Conservation (phyloP, 2,888 invertebrate genomes). For the Eristalis tenax region DNA sequence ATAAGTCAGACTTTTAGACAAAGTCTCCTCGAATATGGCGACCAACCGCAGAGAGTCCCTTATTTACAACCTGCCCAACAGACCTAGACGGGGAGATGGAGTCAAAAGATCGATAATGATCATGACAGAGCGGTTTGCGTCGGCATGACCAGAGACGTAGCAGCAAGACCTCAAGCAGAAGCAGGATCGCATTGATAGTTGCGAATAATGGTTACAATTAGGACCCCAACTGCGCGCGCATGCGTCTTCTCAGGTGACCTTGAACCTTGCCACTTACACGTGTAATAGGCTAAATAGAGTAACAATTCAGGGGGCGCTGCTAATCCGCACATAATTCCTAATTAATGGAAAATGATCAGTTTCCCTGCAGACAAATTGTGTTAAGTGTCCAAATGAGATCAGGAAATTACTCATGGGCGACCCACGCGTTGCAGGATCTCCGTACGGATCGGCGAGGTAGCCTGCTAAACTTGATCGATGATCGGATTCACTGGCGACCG, state of each 20-base stretch:
- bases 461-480: constrained; percentile 66
- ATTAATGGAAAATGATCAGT: constrained; percentile 69
- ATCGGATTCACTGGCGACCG: constrained; percentile 32
- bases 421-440: constrained; percentile 52
- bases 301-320: constrained; percentile 17
- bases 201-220: constrained; percentile 25
- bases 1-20: constrained; percentile 66
- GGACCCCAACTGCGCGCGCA: constrained; percentile 36
- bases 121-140: constrained; percentile 47
- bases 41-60: constrained; percentile 67
- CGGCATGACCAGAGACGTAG: neutral
- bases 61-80: constrained; percentile 59
- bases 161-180: constrained; percentile 9
- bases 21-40: constrained; percentile 52
- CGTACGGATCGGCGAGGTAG: neutral
- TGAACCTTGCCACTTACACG: constrained; percentile 44
- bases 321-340: constrained; percentile 66
- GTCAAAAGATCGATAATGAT: constrained; percentile 67
- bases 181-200: constrained; percentile 36
- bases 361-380: constrained; percentile 66
- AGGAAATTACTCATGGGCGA: constrained; percentile 59
- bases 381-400: constrained; percentile 70
- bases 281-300: neutral
- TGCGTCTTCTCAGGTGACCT: constrained; percentile 37
- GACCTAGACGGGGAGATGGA: constrained; percentile 22